phyloP scores from a whole-genome alignment of 2,888 invertebrate genomes.

The Gnatocerus cornutus region DNA sequence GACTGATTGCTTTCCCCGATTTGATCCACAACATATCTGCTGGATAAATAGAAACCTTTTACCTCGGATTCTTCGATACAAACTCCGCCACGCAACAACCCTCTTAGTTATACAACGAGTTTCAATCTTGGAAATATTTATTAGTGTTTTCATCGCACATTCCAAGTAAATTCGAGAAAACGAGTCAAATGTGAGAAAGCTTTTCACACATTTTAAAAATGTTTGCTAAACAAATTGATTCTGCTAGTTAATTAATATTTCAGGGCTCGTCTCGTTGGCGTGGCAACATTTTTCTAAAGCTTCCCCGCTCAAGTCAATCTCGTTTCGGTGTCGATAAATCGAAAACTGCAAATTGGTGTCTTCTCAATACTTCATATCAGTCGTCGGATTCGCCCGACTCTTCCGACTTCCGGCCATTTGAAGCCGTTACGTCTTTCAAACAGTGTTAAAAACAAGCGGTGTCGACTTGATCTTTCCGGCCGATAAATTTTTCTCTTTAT shows the following conservation, averaged over 20 bases:
- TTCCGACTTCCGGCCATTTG: constrained; percentile 3
- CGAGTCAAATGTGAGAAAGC: too few relatives aligned
- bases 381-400: not conserved
- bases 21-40: constrained; percentile 68
- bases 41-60: constrained; percentile 68
- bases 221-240: too few relatives aligned
- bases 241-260: too few relatives aligned
- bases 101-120: constrained; percentile 43
- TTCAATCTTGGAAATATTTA: constrained; percentile 44
- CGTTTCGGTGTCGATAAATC: not conserved
- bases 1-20: constrained; percentile 68
- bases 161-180: not conserved
- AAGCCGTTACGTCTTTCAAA: constrained; percentile 6
- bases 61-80: constrained; percentile 49
- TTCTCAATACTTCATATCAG: not conserved
- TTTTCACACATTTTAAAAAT: too few relatives aligned
- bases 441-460: constrained; percentile 10
- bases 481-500: constrained; percentile 6
- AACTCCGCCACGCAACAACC: constrained; percentile 44
- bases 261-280: too few relatives aligned
- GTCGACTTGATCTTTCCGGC: not conserved
- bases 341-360: not conserved
- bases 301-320: too few relatives aligned
- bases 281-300: too few relatives aligned
- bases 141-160: constrained; percentile 33